Evolutionary conservation across 2,113 vertebrate species (phyloP), one percentile per base, ranked within the genome.

Genomic region (Apus apus): DNA sequence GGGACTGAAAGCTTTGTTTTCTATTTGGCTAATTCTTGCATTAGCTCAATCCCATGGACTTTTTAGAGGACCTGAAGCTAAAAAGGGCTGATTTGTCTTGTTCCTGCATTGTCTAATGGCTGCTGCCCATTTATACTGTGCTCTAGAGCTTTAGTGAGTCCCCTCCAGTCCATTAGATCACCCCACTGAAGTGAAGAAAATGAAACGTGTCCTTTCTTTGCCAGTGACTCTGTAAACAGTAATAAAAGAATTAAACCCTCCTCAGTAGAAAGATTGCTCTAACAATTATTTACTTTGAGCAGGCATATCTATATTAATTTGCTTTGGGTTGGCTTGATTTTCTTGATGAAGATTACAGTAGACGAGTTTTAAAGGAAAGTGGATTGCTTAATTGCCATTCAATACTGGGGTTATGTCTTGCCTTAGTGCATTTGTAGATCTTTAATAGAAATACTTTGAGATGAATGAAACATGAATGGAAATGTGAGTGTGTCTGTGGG

Each of bases 131-230:
- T 96, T 96, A 43, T 87, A 83, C 81, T 32, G 1, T 83, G 89
- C 89, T 91, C 75, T 76, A 26, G 94, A 96, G 93, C 93, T 91
- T 60, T 29, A 85, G 81, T 23, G 54, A 73, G 75, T 45, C 87
- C 93, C 34, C 91, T 95, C 54, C 23, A 11, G 34, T 82, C 93
- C 92, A 89, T 97, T 84, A 95, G 96, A 81, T 94, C 85, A 84
- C 83, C 96, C 73, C 92, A 95, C 19, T 97, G 94, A 93, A 93
- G 93, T 96, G 96, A 82, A 96, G 92, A 93, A 96, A 97, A 96
- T 95, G 88, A 94, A 95, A 90, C 72, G 11, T 71, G 92, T 53
- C 93, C 93, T 95, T 93, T 90, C 72, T 45, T 78, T 74, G 72
- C 65, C 94, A 86, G 60, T 61, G 79, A 25, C 82, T 84, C 82